Evolutionary conservation across 2,113 vertebrate genomes (phyloP), one percentile per base, ranked within the genome.

Genomic region (Syrrhaptes paradoxus): DNA sequence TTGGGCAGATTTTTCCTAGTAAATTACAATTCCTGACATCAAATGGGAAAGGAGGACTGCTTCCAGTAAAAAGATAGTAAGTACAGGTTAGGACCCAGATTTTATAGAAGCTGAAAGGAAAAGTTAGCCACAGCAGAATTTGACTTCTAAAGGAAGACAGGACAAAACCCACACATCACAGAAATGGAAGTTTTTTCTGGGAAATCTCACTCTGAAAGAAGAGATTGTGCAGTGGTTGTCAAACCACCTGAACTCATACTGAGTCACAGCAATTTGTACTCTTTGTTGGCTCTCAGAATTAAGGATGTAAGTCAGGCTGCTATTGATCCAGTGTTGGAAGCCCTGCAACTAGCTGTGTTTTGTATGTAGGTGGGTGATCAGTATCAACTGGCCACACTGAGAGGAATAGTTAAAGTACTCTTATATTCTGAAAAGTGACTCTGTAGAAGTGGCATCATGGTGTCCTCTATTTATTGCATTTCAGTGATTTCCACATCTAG

Each of bases 281-380:
- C 88, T 95, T 96, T 95, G 92, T 92, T 93, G 93, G 86, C 88
- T 93, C 76, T 82, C 36, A 66, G 88, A 96, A 93, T 96, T 90
- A 94, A 95, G 89, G 90, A 93, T 93, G 76, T 61, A 81, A 92
- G 96, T 38, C 2, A 4, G 96, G 93, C 62, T 93, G 92, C 75
- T 95, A 97, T 95, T 89, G 96, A 97, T 96, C 88, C 88, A 72
- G 96, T 12, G 85, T 17, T 94, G 90, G 83, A 90, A 96, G 86
- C 80, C 76, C 86, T 76, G 89, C 88, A 89, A 94, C 70, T 58
- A 81, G 80, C 88, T 79, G 88, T 0, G 0, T 76, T 94, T 94
- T 81, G 36, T 58, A 72, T 18, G 76, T 87, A 72, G 90, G 95
- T 93, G 90, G 70, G 86, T 89, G 96, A 96, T 94, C 90, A 90